phyloP scores from a whole-genome alignment of 2,797 vertebrate genomes.

The Streptopelia turtur region DNA sequence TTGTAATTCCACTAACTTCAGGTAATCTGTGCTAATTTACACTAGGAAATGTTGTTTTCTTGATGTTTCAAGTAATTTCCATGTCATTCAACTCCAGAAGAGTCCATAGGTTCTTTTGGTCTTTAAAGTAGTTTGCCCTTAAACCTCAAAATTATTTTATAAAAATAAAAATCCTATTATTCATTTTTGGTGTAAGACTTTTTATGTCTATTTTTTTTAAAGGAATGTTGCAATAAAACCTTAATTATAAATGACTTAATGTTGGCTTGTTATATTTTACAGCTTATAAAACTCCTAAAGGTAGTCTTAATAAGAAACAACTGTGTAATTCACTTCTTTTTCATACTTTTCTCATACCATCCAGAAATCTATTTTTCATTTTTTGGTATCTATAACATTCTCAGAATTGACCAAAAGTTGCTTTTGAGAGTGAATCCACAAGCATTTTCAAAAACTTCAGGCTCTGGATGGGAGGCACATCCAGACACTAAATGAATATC shows the following conservation, averaged over 20 bases:
- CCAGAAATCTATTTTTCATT: neutral
- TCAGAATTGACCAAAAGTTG: neutral
- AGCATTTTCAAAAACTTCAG: neutral
- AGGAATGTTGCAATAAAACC: neutral
- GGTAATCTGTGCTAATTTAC: neutral
- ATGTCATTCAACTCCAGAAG: neutral
- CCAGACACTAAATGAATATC: neutral
- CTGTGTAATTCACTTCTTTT: neutral
- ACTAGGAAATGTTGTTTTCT: neutral
- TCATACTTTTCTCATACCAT: neutral
- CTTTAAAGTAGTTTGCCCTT: neutral
- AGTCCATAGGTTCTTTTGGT: neutral
- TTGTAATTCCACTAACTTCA: neutral
- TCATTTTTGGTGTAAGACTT: neutral
- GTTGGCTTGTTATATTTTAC: slow-evolving; percentile 7
- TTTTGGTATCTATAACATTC: neutral
- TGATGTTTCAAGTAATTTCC: neutral
- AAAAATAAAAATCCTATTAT: slow-evolving; percentile 1
- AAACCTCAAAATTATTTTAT: neutral
- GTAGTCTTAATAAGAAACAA: slow-evolving; percentile 36
- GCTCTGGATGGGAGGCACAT: neutral
- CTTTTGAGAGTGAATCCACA: neutral
- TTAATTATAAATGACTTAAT: slow-evolving; percentile 37
- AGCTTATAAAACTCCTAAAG: slow-evolving; percentile 26
- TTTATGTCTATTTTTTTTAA: neutral